Evolutionary conservation across 2,113 vertebrate genomes (phyloP).

Genomic region (Pionites leucogaster): DNA sequence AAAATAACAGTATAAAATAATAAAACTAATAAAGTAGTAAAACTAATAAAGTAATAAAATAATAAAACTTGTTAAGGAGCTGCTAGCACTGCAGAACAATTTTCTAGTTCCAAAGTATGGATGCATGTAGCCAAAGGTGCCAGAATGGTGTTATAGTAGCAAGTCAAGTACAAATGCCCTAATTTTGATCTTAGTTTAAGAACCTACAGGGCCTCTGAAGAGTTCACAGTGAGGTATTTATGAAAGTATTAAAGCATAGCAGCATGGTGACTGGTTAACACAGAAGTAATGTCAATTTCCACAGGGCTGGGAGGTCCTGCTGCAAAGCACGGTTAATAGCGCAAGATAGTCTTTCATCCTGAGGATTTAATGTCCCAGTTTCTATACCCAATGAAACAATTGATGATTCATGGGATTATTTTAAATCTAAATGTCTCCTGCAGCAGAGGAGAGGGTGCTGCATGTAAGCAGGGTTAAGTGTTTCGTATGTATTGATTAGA

Average conservation of each 20-base stretch:
- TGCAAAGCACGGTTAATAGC: not conserved
- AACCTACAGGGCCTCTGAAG: not conserved
- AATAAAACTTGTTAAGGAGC: not conserved
- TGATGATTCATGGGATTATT: not conserved
- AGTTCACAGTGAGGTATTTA: not conserved
- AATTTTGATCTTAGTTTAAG: not conserved
- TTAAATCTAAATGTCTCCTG: not conserved
- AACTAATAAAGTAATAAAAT: not conserved
- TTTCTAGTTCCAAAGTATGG: not conserved
- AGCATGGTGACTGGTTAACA: not conserved
- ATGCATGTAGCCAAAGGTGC: not conserved
- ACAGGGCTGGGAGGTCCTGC: not conserved
- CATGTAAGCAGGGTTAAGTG: not conserved
- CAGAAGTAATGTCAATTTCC: not conserved
- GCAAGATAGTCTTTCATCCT: not conserved
- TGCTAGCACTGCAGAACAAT: not conserved
- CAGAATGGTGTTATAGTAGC: not conserved
- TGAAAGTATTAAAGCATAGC: not conserved
- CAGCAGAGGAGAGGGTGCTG: not conserved
- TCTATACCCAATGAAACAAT: not conserved
- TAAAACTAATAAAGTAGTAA: not conserved
- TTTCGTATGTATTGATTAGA: not conserved
- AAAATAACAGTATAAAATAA: not conserved
- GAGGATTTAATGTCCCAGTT: not conserved
- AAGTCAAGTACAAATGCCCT: not conserved